These are phyloP conservation scores for Papio anubis DNA, from an alignment of 2,113 vertebrate genomes.

Conservation along the genomic window DNA sequence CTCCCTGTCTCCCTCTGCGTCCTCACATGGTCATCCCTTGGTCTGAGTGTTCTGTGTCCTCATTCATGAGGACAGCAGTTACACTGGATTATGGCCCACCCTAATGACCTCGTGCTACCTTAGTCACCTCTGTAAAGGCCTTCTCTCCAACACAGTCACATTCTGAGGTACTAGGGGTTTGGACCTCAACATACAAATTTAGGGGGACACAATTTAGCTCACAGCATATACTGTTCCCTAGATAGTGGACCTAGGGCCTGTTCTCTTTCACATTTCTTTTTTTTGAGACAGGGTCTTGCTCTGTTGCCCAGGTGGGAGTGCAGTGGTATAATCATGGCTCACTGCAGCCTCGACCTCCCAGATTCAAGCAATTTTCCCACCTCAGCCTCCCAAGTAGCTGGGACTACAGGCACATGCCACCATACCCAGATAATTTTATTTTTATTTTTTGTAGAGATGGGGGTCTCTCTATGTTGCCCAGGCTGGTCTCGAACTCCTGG, in stretches of 20 bases:
- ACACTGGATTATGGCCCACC: background rate
- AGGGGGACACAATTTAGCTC: background rate
- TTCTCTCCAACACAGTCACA: background rate
- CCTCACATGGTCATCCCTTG: background rate
- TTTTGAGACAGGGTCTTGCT: too few relatives aligned
- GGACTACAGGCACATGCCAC: too few relatives aligned
- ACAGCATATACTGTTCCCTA: background rate
- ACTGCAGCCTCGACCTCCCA: too few relatives aligned
- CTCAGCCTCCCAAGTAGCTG: too few relatives aligned
- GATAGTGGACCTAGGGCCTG: background rate
- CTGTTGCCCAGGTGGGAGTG: too few relatives aligned
- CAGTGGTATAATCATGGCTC: too few relatives aligned
- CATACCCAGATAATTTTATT: too few relatives aligned
- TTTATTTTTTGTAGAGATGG: too few relatives aligned
- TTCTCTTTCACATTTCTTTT: background rate
- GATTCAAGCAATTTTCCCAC: too few relatives aligned
- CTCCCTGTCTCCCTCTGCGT: background rate
- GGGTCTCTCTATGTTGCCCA: too few relatives aligned
- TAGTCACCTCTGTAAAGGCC: background rate
- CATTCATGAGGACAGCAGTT: background rate
- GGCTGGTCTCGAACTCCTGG: too few relatives aligned
- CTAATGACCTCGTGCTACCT: background rate
- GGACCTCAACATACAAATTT: background rate
- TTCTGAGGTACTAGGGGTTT: background rate
- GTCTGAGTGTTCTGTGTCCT: background rate